phyloP scores from a whole-genome alignment of 2,888 invertebrate genomes.

The Monopis laevigella region DNA sequence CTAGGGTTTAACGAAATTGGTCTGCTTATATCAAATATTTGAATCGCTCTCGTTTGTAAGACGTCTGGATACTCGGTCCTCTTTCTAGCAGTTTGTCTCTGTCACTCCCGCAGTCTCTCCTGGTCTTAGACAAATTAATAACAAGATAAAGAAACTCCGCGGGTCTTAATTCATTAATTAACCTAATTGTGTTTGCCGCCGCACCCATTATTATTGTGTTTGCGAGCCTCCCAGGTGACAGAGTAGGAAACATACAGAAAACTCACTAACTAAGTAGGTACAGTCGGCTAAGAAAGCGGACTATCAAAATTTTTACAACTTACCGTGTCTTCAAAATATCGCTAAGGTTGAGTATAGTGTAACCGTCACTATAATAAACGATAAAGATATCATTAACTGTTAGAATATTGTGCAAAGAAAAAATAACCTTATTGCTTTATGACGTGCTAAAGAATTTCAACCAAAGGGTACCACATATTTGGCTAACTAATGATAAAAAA shows the following conservation, averaged over 20 bases:
- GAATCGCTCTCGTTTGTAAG: slow-evolving; percentile 52
- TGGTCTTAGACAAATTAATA: slow-evolving; percentile 60
- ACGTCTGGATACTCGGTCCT: slow-evolving; percentile 47
- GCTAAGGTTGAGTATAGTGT: no score
- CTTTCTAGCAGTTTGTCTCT: no score
- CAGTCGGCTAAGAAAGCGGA: no score
- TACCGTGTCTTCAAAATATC: background rate
- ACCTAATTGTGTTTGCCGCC: slow-evolving; percentile 64
- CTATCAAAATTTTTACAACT: background rate
- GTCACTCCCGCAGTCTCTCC: slow-evolving; percentile 22
- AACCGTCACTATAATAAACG: no score
- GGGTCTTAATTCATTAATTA: slow-evolving; percentile 66
- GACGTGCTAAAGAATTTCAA: no score
- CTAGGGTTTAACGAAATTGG: slow-evolving; percentile 21
- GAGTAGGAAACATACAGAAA: slow-evolving; percentile 20
- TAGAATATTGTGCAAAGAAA: no score
- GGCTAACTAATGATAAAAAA: no score
- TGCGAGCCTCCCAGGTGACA: slow-evolving; percentile 30
- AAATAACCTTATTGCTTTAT: no score
- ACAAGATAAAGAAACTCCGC: slow-evolving; percentile 64
- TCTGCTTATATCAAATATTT: slow-evolving; percentile 43
- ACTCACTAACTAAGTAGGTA: no score
- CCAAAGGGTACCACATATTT: no score
- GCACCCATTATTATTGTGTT: slow-evolving; percentile 52
- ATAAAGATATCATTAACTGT: no score